These are phyloP conservation scores for Lipotes vexillifer DNA, from an alignment of 2,113 vertebrate genomes.

Conservation along the genomic window DNA sequence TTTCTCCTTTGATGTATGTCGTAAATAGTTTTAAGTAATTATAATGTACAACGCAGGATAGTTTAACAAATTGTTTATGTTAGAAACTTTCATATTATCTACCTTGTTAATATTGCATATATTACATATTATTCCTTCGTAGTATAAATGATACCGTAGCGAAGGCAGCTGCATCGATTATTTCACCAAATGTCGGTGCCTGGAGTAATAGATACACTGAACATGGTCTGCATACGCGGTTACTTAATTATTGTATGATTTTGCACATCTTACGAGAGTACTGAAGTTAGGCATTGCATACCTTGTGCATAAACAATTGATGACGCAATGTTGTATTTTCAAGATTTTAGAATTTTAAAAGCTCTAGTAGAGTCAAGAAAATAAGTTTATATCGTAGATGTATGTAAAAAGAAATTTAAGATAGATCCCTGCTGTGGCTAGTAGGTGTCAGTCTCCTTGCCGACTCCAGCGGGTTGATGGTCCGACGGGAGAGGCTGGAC, in stretches of 20 bases:
- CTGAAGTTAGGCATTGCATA: fast-evolving
- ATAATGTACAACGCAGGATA: background rate
- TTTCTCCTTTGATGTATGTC: background rate
- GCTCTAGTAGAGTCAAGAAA: background rate
- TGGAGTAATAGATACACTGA: background rate
- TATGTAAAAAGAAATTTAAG: background rate
- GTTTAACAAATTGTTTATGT: background rate
- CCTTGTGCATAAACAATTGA: background rate
- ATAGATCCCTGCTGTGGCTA: background rate
- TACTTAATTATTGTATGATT: background rate
- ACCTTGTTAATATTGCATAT: background rate
- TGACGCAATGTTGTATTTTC: background rate
- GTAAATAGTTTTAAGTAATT: background rate
- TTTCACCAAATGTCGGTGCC: background rate
- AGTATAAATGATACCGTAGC: background rate
- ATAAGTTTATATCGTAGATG: background rate
- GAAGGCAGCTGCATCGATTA: background rate
- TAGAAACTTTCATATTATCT: background rate
- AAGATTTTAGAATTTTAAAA: background rate
- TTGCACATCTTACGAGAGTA: background rate
- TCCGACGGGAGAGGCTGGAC: background rate
- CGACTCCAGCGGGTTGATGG: background rate
- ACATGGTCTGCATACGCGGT: fast-evolving
- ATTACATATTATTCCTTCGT: background rate
- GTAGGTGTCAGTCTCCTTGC: fast-evolving